These are phyloP conservation scores for Tretioscincus oriximinensis DNA, from an alignment of 2,113 vertebrate species.

Conservation along the genomic window DNA sequence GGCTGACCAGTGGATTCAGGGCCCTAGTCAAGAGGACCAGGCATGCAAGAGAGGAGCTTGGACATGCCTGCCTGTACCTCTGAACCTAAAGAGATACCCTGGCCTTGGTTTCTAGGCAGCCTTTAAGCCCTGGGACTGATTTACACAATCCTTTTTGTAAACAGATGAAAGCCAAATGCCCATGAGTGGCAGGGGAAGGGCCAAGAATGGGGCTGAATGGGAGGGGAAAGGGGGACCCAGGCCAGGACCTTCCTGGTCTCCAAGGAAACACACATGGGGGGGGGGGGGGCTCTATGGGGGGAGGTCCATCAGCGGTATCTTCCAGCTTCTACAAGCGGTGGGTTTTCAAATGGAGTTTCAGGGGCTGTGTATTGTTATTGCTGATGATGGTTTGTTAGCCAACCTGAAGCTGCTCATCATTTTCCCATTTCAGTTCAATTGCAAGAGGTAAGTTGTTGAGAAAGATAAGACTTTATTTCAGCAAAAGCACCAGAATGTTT, in stretches of 20 bases:
- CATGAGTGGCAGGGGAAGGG: background rate
- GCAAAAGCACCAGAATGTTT: slow-evolving; percentile 22
- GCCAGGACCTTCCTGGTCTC: too few species aligned
- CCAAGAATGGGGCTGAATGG: background rate
- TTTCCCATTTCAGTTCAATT: slow-evolving; percentile 4
- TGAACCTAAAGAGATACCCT: background rate
- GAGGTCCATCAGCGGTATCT: background rate
- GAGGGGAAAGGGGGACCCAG: too few species aligned
- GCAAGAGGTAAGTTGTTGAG: background rate
- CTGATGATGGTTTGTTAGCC: too few species aligned
- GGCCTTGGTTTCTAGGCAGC: background rate
- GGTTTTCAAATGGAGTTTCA: too few species aligned
- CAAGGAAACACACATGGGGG: too few species aligned
- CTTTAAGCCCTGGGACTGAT: background rate
- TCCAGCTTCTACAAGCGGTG: background rate
- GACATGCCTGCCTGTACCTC: too few species aligned
- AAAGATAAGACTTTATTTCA: background rate
- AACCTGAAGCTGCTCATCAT: too few species aligned
- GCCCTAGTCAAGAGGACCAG: background rate
- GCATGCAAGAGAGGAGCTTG: background rate
- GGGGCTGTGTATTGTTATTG: too few species aligned
- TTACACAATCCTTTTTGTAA: background rate
- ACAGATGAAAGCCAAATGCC: background rate
- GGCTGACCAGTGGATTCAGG: background rate
- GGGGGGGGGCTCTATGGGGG: background rate